These are phyloP conservation scores for Halocynthia roretzi DNA, from an alignment of 23 tunicate genomes.

Conservation along the genomic window DNA sequence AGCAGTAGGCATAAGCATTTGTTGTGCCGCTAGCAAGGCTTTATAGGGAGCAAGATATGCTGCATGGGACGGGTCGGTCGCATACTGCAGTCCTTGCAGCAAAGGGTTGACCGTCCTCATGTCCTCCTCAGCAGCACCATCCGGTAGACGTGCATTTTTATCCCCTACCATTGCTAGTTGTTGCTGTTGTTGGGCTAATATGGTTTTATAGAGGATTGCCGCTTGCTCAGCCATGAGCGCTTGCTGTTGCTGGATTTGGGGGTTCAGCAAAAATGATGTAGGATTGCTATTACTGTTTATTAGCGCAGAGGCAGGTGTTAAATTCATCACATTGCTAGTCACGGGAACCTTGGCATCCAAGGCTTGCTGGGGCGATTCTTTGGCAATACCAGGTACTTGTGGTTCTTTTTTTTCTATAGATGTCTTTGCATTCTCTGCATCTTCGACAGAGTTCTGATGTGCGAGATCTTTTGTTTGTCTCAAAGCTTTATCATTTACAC, in stretches of 20 bases:
- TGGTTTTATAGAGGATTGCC: conserved; percentile 27
- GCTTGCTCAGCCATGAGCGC: conserved; percentile 17
- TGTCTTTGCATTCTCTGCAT: too few species aligned
- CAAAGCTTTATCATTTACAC: too few species aligned
- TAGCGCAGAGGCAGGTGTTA: too few species aligned
- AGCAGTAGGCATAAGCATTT: conserved; percentile 15
- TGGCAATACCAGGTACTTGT: too few species aligned
- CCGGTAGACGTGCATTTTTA: neutral
- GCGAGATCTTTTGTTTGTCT: too few species aligned
- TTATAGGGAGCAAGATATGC: conserved; percentile 23
- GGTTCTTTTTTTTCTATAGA: too few species aligned
- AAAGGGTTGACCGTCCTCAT: conserved; percentile 7
- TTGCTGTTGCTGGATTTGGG: conserved; percentile 28
- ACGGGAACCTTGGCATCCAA: too few species aligned
- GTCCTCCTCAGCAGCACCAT: neutral
- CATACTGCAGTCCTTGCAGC: conserved; percentile 8
- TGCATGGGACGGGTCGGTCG: conserved; percentile 4
- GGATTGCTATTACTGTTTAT: neutral
- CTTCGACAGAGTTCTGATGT: too few species aligned
- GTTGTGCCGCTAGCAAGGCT: conserved; percentile 24
- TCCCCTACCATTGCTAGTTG: neutral
- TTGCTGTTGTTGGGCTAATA: conserved; percentile 24
- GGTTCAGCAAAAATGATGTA: conserved; percentile 11
- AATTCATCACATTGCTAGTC: too few species aligned
- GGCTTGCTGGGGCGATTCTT: too few species aligned